Base-by-base conservation (phyloP, 2,113 vertebrate genomes). In the Scatophagus argus region DNA sequence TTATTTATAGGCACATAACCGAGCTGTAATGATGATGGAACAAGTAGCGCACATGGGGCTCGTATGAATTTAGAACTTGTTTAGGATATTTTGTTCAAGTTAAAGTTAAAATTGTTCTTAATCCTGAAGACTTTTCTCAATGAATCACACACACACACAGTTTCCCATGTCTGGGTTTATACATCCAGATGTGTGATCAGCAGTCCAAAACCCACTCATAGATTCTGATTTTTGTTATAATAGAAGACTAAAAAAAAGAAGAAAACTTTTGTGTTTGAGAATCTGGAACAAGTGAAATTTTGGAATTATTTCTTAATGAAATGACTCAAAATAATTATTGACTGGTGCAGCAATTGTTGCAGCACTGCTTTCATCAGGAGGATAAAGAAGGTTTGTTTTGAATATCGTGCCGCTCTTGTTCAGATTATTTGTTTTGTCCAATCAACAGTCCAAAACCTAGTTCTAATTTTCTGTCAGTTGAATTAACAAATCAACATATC, bases 21-120 rank as follows among this genome's bases (percentile, higher is more conserved):
- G 31, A 59, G 61, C 17, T 41, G 46, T 65, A 56, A 83, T 81
- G 68, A 72, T 56, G 52, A 72, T 71, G 19, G 25, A 70, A 44
- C 36, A 79, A 61, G 23, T 38, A 41, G 52, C 70, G 41, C 36
- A 54, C 25, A 41, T 17, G 34, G 34, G 56, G 1, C 29, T 66
- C 29, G 43, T 9, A 27, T n/a, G 34, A 60, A 25, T 27, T 25
- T 6, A n/a, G 25, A n/a, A n/a, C 10, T 73, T 3, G 2, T 52
- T 77, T 41, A 2, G 25, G 16, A 29, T 25, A 17, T 41, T 23
- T 13, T 32, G n/a, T 39, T 65, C 4, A 9, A 29, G 16, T 25
- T 29, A 47, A 49, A 63, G n/a, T 27, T 25, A 41, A 29, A 6
- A 31, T 9, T 54, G 6, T 6, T 54, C 51, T 29, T 29, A 16